Percentiles rank a stretch among this genome's conserved stretches.
Evolutionary conservation across 2,888 invertebrate genomes (phyloP).

Genomic region (Euplexia lucipara): DNA sequence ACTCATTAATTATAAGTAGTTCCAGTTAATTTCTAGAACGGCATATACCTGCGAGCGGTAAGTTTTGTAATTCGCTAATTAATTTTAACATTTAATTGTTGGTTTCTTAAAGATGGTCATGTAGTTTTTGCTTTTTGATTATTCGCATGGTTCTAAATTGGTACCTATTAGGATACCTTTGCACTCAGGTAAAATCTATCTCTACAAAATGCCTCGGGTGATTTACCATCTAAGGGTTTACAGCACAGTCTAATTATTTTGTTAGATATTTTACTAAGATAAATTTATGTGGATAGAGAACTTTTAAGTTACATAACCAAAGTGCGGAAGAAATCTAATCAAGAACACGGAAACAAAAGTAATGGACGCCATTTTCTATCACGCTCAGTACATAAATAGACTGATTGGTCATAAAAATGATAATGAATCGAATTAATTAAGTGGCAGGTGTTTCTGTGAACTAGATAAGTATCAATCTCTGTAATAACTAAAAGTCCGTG

Average conservation of each 20-base stretch:
- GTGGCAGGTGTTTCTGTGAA: conserved; percentile 31
- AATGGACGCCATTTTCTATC: conserved; percentile 13
- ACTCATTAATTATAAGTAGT: conserved; percentile 70
- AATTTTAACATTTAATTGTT: conserved; percentile 20
- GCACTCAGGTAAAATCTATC: background rate
- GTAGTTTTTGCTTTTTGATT: conserved; percentile 2
- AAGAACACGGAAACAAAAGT: conserved; percentile 21
- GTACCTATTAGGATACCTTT: background rate
- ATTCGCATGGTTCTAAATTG: background rate
- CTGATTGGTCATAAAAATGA: conserved; percentile 24
- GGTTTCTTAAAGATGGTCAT: conserved; percentile 2
- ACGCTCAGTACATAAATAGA: conserved; percentile 7
- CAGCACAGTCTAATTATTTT: conserved; percentile 21
- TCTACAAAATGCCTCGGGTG: background rate
- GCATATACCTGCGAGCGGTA: conserved; percentile 45
- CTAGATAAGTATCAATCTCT: conserved; percentile 28
- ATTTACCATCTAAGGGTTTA: background rate
- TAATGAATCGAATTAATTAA: conserved; percentile 9
- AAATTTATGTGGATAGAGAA: conserved; percentile 1
- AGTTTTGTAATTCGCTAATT: conserved; percentile 48
- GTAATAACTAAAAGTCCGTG: conserved; percentile 15
- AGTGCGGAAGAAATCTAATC: background rate
- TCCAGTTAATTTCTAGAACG: conserved; percentile 71
- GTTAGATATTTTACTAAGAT: background rate
- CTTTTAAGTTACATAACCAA: background rate